Conservation (phyloP, 2,888 invertebrate genomes). For the Spodoptera littoralis region DNA sequence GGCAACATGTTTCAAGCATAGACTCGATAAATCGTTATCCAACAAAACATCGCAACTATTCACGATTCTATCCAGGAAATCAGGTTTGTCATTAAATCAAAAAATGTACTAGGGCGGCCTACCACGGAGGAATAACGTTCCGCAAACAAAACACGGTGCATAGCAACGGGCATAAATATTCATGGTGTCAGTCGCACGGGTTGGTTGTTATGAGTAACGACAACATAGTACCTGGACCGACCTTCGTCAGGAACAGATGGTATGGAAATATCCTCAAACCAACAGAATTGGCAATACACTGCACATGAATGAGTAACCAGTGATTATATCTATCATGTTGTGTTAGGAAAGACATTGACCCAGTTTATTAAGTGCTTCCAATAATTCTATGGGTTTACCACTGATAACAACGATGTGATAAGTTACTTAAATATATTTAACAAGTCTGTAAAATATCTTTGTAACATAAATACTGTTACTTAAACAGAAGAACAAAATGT, state of each 20-base stretch:
- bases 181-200: conserved; percentile 53
- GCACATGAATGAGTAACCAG: conserved; percentile 2
- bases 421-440: too few species aligned
- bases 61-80: conserved; percentile 19
- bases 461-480: too few species aligned
- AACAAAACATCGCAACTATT: conserved; percentile 7
- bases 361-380: too few species aligned
- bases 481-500: too few species aligned
- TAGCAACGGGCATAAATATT: conserved; percentile 50
- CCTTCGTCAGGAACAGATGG: conserved; percentile 55
- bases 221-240: conserved; percentile 64
- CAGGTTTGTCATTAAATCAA: conserved; percentile 13
- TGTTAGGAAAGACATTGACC: too few species aligned
- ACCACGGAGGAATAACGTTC: conserved; percentile 25
- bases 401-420: too few species aligned
- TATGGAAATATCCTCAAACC: conserved; percentile 41
- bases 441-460: too few species aligned
- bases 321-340: conserved; percentile 2
- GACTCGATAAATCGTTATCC: too few species aligned
- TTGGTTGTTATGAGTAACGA: conserved; percentile 52
- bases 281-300: conserved; percentile 29
- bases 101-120: conserved; percentile 20
- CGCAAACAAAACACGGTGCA: conserved; percentile 45
- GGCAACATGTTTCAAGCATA: too few species aligned
- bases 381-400: too few species aligned